phyloP scores from a whole-genome alignment of 2,113 vertebrate species.

The Oreochromis niloticus region DNA sequence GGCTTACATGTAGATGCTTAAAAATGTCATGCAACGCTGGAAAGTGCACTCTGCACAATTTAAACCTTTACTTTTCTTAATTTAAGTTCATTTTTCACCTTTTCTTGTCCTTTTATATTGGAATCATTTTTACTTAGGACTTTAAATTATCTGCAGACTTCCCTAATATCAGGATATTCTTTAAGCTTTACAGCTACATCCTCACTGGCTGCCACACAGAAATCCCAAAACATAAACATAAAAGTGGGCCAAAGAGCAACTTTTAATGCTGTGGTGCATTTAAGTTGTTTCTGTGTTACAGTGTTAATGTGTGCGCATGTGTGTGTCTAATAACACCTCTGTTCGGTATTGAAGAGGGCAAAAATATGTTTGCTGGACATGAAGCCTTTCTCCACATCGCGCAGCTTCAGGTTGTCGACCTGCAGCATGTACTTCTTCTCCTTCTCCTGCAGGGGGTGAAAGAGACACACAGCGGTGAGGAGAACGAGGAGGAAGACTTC shows the following conservation, averaged over 20 bases:
- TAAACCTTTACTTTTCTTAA: neutral
- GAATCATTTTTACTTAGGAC: neutral
- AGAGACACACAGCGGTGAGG: conserved; percentile 11
- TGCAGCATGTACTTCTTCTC: conserved; percentile 99
- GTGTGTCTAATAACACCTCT: conserved; percentile 78
- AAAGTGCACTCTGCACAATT: neutral
- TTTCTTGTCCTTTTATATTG: neutral
- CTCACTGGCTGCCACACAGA: neutral
- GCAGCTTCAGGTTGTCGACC: conserved; percentile 93
- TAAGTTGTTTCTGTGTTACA: neutral
- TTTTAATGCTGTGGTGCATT: neutral
- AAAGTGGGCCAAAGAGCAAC: neutral
- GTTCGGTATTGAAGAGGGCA: conserved; percentile 97
- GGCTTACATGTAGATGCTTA: neutral
- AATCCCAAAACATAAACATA: neutral
- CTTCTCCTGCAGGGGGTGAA: conserved; percentile 81
- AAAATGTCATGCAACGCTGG: neutral
- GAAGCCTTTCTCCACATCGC: conserved; percentile 95
- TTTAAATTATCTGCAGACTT: neutral
- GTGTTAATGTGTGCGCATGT: neutral
- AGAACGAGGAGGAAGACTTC: neutral
- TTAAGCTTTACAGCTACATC: neutral
- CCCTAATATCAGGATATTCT: neutral
- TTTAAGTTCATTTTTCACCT: neutral
- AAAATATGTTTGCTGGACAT: conserved; percentile 99